A percentile compares a stretch with the other conserved stretches of the same genome.
Evolutionary conservation across 2,797 vertebrate species (phyloP).

Genomic region (Discoglossus pictus): DNA sequence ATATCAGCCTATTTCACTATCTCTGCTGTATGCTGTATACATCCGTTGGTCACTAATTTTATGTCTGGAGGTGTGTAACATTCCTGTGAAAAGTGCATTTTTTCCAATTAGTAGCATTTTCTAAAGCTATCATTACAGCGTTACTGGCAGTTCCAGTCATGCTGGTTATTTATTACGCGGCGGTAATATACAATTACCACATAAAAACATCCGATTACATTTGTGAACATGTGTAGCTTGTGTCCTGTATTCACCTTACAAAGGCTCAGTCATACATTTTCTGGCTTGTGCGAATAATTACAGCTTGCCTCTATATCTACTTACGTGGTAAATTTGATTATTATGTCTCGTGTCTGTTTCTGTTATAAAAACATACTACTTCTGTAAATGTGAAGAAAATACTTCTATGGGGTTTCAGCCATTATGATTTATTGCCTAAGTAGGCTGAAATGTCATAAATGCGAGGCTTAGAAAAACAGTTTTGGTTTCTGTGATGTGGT

Average conservation of each 20-base stretch:
- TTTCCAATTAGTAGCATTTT: neutral
- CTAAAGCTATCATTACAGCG: constrained; percentile 5
- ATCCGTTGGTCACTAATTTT: too few relatives aligned
- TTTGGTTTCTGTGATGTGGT: constrained; percentile 62
- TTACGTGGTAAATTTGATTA: constrained; percentile 74
- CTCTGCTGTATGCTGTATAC: too few relatives aligned
- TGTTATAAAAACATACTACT: constrained; percentile 74
- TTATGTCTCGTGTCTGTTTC: constrained; percentile 72
- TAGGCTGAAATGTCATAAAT: constrained; percentile 76
- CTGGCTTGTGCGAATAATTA: constrained; percentile 38
- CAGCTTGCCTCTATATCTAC: constrained; percentile 42
- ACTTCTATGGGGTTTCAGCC: constrained; percentile 53
- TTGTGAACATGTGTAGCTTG: constrained; percentile 14
- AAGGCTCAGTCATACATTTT: constrained; percentile 30
- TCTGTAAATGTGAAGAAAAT: constrained; percentile 65
- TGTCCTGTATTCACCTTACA: constrained; percentile 38
- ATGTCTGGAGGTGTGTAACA: too few relatives aligned
- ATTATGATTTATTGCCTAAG: constrained; percentile 70
- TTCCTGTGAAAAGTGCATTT: too few relatives aligned
- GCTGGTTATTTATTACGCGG: constrained; percentile 3
- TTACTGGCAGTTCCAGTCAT: neutral
- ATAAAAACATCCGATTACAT: constrained; percentile 31
- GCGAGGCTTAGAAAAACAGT: constrained; percentile 73
- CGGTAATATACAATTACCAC: constrained; percentile 3
- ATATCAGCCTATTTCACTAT: too few relatives aligned